A percentile compares a stretch with the other conserved stretches of the same genome.
Evolutionary conservation across 1,140 invertebrate genomes (phyloP).

Genomic region (Wasmannia auropunctata): DNA sequence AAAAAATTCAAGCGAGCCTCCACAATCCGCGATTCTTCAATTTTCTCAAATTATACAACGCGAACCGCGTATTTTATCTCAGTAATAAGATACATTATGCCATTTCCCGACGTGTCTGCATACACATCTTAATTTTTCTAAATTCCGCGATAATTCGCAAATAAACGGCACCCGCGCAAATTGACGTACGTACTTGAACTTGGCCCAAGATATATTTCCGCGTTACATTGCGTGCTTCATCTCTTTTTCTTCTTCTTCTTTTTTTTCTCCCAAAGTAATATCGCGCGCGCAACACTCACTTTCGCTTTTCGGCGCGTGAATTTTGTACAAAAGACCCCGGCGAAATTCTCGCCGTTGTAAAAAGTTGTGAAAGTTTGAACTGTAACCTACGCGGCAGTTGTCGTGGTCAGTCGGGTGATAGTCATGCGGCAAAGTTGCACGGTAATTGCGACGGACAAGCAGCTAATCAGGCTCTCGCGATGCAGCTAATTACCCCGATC

Average conservation of each 20-base stretch:
- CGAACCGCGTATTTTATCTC: not conserved
- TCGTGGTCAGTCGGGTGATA: slow-evolving; percentile 28
- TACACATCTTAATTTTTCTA: not conserved
- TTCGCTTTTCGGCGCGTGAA: slow-evolving; percentile 27
- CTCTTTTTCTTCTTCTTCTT: not conserved
- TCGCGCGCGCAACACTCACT: not conserved
- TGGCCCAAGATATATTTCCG: not conserved
- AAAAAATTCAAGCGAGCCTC: not conserved
- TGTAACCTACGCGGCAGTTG: slow-evolving; percentile 34
- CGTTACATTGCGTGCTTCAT: too few relatives aligned
- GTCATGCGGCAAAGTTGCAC: not conserved
- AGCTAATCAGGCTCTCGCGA: slow-evolving; percentile 26
- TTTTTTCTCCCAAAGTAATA: not conserved
- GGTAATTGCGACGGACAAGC: slow-evolving; percentile 11
- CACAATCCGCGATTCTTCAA: not conserved
- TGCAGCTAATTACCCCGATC: slow-evolving; percentile 23
- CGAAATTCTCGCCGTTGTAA: slow-evolving; percentile 24
- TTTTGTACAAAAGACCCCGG: not conserved
- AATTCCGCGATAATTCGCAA: not conserved
- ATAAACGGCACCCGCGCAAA: not conserved
- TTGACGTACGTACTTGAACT: not conserved
- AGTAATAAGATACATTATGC: not conserved
- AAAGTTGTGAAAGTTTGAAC: slow-evolving; percentile 60
- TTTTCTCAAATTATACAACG: not conserved
- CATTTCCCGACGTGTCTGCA: not conserved